These are phyloP conservation scores for Tachysurus vachellii DNA, from an alignment of 2,113 vertebrate species.

Conservation along the genomic window DNA sequence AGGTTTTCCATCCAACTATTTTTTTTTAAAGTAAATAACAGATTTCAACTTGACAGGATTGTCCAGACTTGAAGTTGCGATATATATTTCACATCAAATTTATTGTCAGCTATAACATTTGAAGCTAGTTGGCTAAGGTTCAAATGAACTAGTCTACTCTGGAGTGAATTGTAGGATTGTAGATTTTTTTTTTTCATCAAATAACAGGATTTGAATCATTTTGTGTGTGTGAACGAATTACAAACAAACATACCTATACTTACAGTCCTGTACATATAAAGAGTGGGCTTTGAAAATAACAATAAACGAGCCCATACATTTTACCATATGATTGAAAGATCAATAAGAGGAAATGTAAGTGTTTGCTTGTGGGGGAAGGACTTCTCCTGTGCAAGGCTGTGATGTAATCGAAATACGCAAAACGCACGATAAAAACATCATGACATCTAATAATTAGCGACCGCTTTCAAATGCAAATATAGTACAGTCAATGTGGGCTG, in stretches of 20 bases:
- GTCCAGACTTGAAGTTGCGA: not conserved
- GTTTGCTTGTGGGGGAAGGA: not conserved
- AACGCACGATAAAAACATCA: constrained; percentile 41
- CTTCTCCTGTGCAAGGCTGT: constrained; percentile 14
- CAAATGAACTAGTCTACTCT: too few relatives aligned
- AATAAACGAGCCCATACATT: not conserved
- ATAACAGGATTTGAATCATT: too few relatives aligned
- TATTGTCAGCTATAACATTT: not conserved
- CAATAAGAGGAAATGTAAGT: not conserved
- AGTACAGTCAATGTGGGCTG: constrained; percentile 53
- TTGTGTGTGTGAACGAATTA: too few relatives aligned
- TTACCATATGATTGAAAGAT: not conserved
- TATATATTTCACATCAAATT: not conserved
- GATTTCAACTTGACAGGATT: not conserved
- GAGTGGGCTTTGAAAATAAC: too few relatives aligned
- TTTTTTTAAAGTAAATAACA: not conserved
- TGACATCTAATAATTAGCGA: constrained; percentile 69
- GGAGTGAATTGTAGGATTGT: too few relatives aligned
- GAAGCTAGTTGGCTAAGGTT: not conserved
- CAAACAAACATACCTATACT: too few relatives aligned
- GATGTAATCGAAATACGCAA: constrained; percentile 32
- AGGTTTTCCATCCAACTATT: too few relatives aligned
- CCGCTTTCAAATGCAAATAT: constrained; percentile 53
- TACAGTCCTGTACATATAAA: too few relatives aligned
- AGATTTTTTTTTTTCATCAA: too few relatives aligned